Percentiles rank a stretch among this genome's conserved stretches.
phyloP scores from a whole-genome alignment of 2,797 vertebrate species.

The Pempheris klunzingeri region DNA sequence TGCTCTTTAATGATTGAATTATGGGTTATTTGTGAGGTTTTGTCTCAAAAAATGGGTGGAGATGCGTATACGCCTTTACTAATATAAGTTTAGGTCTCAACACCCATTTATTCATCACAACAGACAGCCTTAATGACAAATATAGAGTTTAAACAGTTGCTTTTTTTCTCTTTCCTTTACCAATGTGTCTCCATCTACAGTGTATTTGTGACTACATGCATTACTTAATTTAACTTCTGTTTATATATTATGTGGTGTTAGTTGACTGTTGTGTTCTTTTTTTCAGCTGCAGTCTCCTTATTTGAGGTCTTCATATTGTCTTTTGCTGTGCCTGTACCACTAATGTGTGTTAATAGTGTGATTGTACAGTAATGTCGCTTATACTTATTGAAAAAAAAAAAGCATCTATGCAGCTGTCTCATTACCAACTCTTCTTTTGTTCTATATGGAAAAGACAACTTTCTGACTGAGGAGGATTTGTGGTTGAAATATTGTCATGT shows the following conservation, averaged over 20 bases:
- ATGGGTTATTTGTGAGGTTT: neutral
- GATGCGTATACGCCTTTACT: neutral
- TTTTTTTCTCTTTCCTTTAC: neutral
- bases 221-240: neutral
- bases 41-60: conserved; percentile 9
- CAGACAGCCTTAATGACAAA: neutral
- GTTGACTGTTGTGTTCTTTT: neutral
- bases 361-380: neutral
- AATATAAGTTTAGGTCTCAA: neutral
- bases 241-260: neutral
- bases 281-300: neutral
- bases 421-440: neutral
- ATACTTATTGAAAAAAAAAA: neutral
- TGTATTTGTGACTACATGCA: neutral
- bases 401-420: neutral
- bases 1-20: conserved; percentile 24
- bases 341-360: neutral
- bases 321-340: neutral
- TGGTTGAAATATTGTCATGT: neutral
- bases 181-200: neutral
- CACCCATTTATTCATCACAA: neutral
- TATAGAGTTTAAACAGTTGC: too few relatives aligned
- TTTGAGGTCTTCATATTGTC: neutral
- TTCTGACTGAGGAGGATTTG: neutral
- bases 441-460: neutral